A percentile compares a stretch with the other conserved stretches of the same genome.
Evolutionary conservation across 1,140 invertebrate genomes (phyloP).

Genomic region (Panagrolaimus sp.): DNA sequence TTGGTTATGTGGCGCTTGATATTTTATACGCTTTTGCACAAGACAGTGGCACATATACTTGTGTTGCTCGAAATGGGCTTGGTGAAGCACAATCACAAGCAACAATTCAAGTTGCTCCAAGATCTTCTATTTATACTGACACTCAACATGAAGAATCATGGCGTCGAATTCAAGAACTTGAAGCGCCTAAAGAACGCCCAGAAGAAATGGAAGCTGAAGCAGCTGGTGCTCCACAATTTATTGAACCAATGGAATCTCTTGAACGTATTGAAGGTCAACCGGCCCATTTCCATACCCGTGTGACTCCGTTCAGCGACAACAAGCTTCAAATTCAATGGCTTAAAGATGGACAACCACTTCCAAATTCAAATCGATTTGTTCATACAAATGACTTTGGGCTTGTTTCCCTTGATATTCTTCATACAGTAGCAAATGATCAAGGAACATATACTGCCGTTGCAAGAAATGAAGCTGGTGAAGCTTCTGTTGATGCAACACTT

Average conservation of each 20-base stretch:
- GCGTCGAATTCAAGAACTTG: constrained; percentile 72
- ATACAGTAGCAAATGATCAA: constrained; percentile 60
- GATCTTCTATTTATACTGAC: constrained; percentile 70
- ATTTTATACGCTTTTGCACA: constrained; percentile 77
- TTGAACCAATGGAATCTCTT: constrained; percentile 40
- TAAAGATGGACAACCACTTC: constrained; percentile 55
- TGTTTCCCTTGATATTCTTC: constrained; percentile 59
- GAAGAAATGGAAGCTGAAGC: constrained; percentile 25
- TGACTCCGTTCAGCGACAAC: constrained; percentile 89
- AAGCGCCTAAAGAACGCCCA: constrained; percentile 38
- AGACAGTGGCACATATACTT: constrained; percentile 78
- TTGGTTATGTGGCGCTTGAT: constrained; percentile 76
- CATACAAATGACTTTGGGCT: constrained; percentile 52
- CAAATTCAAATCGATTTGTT: constrained; percentile 47
- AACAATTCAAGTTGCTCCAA: constrained; percentile 40
- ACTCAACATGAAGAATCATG: constrained; percentile 85
- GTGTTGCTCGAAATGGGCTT: constrained; percentile 62
- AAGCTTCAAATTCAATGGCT: constrained; percentile 64
- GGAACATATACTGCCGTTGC: constrained; percentile 59
- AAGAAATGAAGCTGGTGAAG: constrained; percentile 47
- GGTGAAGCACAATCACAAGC: constrained; percentile 67
- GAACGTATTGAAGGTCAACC: constrained; percentile 71
- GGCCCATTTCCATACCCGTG: constrained; percentile 84
- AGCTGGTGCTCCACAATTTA: constrained; percentile 43
- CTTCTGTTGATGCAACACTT: constrained; percentile 32